Evolutionary conservation across 2,113 vertebrate species (phyloP).

Genomic region (Dascyllus trimaculatus): DNA sequence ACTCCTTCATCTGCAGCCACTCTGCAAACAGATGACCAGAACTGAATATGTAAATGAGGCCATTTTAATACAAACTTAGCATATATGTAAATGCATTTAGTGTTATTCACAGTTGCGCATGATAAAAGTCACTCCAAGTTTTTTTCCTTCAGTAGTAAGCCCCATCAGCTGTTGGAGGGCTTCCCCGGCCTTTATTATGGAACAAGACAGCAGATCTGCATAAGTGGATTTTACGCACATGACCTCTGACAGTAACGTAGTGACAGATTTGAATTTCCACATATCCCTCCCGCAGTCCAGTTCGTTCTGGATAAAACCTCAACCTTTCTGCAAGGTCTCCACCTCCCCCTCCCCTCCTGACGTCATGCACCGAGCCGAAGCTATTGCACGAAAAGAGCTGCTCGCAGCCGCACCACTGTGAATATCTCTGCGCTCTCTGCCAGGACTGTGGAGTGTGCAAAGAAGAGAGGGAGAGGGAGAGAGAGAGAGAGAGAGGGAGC

Average conservation of each 20-base stretch:
- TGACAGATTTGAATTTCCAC: conserved; percentile 64
- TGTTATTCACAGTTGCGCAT: not conserved
- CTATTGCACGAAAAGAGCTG: conserved; percentile 87
- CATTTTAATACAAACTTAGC: not conserved
- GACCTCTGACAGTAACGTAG: conserved; percentile 34
- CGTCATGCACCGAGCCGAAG: conserved; percentile 84
- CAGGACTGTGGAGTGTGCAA: conserved; percentile 74
- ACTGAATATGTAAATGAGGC: too few relatives aligned
- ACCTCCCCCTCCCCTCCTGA: conserved; percentile 84
- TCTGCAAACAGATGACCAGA: too few relatives aligned
- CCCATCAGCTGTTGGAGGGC: not conserved
- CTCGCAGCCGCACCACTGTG: conserved; percentile 83
- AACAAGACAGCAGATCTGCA: not conserved
- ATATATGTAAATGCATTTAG: not conserved
- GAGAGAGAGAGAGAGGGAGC: conserved; percentile 18
- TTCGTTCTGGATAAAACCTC: conserved; percentile 65
- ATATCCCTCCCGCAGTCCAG: conserved; percentile 49
- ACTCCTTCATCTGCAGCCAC: not conserved
- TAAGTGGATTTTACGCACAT: not conserved
- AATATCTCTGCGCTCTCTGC: conserved; percentile 81
- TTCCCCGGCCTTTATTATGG: not conserved
- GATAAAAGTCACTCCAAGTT: not conserved
- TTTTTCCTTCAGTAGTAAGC: not conserved
- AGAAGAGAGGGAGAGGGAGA: conserved; percentile 62
- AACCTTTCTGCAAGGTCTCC: conserved; percentile 72